Conservation (phyloP, 2,797 vertebrate genomes). For the Aplochiton taeniatus region DNA sequence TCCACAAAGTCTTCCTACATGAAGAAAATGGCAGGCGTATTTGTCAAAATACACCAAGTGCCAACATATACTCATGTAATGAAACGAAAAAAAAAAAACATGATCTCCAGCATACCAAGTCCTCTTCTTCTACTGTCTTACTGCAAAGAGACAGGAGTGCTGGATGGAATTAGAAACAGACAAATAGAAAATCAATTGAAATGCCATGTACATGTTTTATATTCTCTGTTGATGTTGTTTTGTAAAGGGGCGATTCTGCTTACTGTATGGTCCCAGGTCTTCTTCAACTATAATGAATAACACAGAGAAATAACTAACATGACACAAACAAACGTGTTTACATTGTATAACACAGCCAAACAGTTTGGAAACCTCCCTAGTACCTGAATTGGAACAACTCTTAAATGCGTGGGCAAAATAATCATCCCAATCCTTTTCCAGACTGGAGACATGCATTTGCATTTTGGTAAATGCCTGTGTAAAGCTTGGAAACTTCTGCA, state of each 20-base stretch:
- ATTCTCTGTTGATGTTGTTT: background rate
- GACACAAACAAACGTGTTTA: background rate
- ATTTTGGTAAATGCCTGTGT: background rate
- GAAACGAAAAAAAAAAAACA: too few species aligned
- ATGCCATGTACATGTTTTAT: background rate
- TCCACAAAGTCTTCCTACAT: conserved; percentile 6
- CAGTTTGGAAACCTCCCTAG: background rate
- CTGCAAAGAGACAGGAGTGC: background rate
- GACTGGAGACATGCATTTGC: background rate
- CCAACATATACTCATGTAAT: background rate
- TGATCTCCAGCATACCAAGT: conserved; percentile 2
- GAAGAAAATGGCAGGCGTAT: background rate
- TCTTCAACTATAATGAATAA: conserved; percentile 7
- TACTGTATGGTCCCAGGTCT: conserved; percentile 10
- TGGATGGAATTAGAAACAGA: background rate
- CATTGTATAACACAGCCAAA: background rate
- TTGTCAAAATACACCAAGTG: background rate
- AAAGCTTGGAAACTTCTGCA: background rate
- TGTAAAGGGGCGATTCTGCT: background rate
- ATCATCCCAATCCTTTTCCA: background rate
- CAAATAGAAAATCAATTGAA: background rate
- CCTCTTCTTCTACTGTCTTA: conserved; percentile 5
- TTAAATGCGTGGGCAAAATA: background rate
- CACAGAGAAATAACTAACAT: background rate
- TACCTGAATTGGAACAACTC: background rate